phyloP scores from a whole-genome alignment of 1,140 invertebrate species.

The Gonatopus flavifemur region DNA sequence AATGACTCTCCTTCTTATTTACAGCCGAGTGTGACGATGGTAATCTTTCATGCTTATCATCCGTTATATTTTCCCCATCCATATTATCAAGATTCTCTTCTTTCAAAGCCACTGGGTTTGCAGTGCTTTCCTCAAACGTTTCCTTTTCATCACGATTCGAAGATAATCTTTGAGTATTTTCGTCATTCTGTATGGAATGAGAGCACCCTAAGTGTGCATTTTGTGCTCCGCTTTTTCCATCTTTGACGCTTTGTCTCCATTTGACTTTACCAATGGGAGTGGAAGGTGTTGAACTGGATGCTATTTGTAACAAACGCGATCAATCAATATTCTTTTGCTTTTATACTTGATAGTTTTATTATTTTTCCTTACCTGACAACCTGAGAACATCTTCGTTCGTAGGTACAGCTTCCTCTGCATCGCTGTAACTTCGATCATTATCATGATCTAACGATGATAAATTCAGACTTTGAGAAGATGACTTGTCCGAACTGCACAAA shows the following conservation, averaged over 20 bases:
- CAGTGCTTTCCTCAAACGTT: slow-evolving; percentile 28
- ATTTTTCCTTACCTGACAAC: slow-evolving; percentile 37
- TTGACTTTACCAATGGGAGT: slow-evolving; percentile 49
- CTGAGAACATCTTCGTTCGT: slow-evolving; percentile 45
- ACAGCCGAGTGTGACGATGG: slow-evolving; percentile 9
- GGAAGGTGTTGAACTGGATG: slow-evolving; percentile 43
- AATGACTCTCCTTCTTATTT: slow-evolving; percentile 11
- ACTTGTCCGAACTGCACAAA: slow-evolving; percentile 38
- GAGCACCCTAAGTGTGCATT: too few relatives aligned
- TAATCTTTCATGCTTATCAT: slow-evolving; percentile 24
- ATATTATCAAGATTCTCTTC: too few relatives aligned
- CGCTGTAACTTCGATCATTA: slow-evolving; percentile 49
- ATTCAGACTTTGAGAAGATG: slow-evolving; percentile 37
- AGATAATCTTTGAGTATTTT: slow-evolving; percentile 20
- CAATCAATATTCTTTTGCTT: slow-evolving; percentile 6
- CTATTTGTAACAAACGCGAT: slow-evolving; percentile 17
- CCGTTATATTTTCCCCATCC: slow-evolving; percentile 16
- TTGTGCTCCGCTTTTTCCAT: slow-evolving; percentile 46
- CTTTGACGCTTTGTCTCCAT: slow-evolving; percentile 46
- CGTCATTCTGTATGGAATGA: slow-evolving; percentile 15
- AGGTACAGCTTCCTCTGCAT: slow-evolving; percentile 53
- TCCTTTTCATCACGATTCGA: slow-evolving; percentile 29
- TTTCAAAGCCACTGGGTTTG: too few relatives aligned
- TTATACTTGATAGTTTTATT: background rate
- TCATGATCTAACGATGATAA: slow-evolving; percentile 45